Conservation (phyloP, 2,113 vertebrate species). For the Montifringilla adamsi region DNA sequence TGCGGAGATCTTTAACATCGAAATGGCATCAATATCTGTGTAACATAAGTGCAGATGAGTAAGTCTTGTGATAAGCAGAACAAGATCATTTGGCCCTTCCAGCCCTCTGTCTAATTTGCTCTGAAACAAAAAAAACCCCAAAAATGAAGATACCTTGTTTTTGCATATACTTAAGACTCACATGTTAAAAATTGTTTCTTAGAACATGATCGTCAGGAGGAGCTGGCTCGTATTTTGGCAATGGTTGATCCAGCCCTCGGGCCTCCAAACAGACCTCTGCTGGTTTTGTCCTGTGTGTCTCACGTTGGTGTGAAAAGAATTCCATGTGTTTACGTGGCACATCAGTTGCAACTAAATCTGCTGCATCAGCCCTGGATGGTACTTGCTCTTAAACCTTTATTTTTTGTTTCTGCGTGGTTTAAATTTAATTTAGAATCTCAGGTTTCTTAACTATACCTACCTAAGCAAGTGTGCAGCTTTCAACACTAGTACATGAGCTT, state of each 20-base stretch:
- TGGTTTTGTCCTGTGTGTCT: conserved; percentile 88
- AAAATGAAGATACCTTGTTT: background rate
- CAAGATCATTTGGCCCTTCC: background rate
- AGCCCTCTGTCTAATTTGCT: background rate
- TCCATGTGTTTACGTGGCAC: conserved; percentile 84
- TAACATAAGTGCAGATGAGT: no score
- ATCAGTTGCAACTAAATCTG: conserved; percentile 79
- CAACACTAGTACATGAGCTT: background rate
- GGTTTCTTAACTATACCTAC: background rate
- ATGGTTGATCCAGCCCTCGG: conserved; percentile 79
- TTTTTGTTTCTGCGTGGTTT: background rate
- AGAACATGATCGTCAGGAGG: conserved; percentile 77
- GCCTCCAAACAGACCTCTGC: conserved; percentile 78
- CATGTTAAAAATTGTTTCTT: background rate
- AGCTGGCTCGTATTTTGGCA: conserved; percentile 81
- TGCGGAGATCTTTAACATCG: background rate
- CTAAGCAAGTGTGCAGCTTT: background rate
- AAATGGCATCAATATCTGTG: background rate
- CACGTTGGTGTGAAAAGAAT: conserved; percentile 68
- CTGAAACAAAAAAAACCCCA: background rate
- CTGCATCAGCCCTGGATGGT: conserved; percentile 90
- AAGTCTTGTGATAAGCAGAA: background rate
- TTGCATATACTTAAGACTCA: background rate
- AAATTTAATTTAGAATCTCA: background rate
- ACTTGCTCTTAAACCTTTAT: conserved; percentile 29